These are phyloP conservation scores for Pempheris klunzingeri DNA, from an alignment of 2,797 vertebrate genomes.

Conservation along the genomic window DNA sequence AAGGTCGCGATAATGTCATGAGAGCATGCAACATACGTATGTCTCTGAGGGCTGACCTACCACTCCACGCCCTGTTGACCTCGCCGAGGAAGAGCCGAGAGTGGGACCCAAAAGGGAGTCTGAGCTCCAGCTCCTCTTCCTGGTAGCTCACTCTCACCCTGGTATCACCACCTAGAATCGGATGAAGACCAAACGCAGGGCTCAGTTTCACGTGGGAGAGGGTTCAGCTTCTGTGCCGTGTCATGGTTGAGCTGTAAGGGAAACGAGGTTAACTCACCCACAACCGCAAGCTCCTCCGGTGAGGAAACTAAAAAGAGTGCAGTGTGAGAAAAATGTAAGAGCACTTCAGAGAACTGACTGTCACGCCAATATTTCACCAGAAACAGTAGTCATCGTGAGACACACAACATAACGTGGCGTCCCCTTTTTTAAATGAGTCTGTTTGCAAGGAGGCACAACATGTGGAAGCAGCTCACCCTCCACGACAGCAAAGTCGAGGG, in stretches of 20 bases:
- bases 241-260: background rate
- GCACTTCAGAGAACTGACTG: background rate
- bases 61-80: constrained; percentile 87
- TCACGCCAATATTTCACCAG: background rate
- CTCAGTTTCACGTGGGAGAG: background rate
- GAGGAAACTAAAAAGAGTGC: constrained; percentile 79
- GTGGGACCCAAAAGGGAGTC: constrained; percentile 93
- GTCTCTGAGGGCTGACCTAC: constrained; percentile 75
- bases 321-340: constrained; percentile 21
- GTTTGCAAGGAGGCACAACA: background rate
- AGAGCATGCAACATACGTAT: background rate
- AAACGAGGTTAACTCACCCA: constrained; percentile 79
- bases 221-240: background rate
- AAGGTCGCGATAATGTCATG: background rate
- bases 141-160: constrained; percentile 85
- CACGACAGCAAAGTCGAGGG: constrained; percentile 88
- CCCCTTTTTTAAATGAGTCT: background rate
- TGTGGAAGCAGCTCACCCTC: constrained; percentile 86
- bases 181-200: background rate
- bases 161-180: constrained; percentile 90
- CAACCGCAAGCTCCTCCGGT: constrained; percentile 84
- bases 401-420: background rate
- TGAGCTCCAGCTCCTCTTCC: constrained; percentile 82
- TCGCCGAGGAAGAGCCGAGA: constrained; percentile 90
- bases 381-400: background rate